Evolutionary conservation across 1,140 invertebrate species (phyloP), one percentile per base, ranked within the genome.

Genomic region (Homalodisca vitripennis): DNA sequence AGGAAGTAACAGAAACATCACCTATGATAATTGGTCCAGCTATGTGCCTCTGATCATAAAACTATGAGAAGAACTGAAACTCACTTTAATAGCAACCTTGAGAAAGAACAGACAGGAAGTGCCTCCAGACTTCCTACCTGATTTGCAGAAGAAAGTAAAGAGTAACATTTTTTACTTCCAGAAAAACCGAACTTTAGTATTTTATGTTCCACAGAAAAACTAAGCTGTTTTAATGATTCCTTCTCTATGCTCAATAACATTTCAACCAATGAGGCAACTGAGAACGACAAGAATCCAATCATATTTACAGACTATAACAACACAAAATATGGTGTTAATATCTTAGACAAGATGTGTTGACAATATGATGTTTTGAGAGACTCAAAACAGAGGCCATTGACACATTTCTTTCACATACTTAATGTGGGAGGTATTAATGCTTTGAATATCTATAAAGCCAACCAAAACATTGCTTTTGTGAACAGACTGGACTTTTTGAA

Each of bases 241-340:
- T 20, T 72, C 68, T 0, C n/a, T n/a, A 70, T 73, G 70, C 71
- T 73, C 31, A 14, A 63, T 26, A 30, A 14, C 20, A 24, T 6
- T 20, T 12, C 0, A 6, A 66, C 73, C 51, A 62, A 73, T 55
- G 27, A 3, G n/a, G 26, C 29, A 3, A 31, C 62, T 34, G 17
- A 24, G 10, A 17, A 72, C 24, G 6, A 3, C n/a, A 64, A 31
- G n/a, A 78, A 78, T 66, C 76, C 76, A 17, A 74, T 78, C 24
- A 76, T 80, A n/a, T 73, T 79, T 29, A 34, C 48, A 13, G 72
- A 67, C 66, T 80, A 80, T 53, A 78, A 80, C 69, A 30, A 60
- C 13, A 76, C 76, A 6, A 81, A 80, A 72, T 73, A 74, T 22
- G 78, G 75, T 34, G 79, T 80, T 0, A 79, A 80, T 67, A 73